A percentile compares a stretch with the other conserved stretches of the same genome.
Conservation (phyloP, 2,888 invertebrate genomes). For the Hymenopus coronatus region DNA sequence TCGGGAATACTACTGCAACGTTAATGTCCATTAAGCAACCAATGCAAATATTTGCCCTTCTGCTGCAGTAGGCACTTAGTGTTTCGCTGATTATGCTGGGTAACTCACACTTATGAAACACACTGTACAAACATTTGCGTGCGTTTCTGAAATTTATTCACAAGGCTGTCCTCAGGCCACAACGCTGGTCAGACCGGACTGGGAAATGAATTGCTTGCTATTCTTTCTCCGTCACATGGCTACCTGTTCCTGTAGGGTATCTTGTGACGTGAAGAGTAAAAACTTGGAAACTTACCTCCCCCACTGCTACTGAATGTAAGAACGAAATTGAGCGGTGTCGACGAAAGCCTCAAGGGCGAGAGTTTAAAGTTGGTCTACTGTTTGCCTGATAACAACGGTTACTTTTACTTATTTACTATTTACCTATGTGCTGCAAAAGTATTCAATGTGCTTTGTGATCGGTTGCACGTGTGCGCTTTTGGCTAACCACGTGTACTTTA, state of each 20-base stretch:
- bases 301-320: not conserved
- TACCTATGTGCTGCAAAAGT: too few species aligned
- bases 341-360: not conserved
- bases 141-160: not conserved
- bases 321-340: not conserved
- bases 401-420: too few species aligned
- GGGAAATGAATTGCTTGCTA: not conserved
- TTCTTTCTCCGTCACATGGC: not conserved
- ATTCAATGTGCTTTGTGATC: too few species aligned
- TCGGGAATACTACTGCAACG: not conserved
- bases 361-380: too few species aligned
- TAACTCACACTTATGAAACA: not conserved
- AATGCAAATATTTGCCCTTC: not conserved
- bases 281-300: not conserved
- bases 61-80: not conserved
- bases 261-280: not conserved
- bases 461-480: too few species aligned
- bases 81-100: not conserved
- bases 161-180: not conserved
- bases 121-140: not conserved
- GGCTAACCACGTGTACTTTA: too few species aligned
- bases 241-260: not conserved
- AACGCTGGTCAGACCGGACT: not conserved
- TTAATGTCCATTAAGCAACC: not conserved
- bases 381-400: too few species aligned